A percentile compares a stretch with the other conserved stretches of the same genome.
These are phyloP conservation scores for Neogale vison DNA, from an alignment of 2,113 vertebrate species.

Conservation along the genomic window DNA sequence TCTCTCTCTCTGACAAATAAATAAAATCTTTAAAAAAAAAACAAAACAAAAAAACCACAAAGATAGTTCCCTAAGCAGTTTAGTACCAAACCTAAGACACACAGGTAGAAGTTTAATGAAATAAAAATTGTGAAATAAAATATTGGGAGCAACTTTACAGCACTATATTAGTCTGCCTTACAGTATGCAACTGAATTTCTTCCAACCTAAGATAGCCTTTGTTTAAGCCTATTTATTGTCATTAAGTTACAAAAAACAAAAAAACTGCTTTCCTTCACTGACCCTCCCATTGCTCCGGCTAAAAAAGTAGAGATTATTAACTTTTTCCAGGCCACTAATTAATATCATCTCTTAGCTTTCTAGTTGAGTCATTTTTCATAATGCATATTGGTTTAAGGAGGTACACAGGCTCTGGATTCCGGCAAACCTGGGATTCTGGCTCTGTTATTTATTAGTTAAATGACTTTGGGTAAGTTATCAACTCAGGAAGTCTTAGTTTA, in stretches of 20 bases:
- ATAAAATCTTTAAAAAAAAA: no score
- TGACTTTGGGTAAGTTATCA: background rate
- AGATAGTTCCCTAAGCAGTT: background rate
- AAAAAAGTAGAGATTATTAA: background rate
- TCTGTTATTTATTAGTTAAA: background rate
- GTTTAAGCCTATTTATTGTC: background rate
- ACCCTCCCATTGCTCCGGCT: background rate
- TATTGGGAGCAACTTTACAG: background rate
- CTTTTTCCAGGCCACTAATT: background rate
- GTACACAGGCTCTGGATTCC: background rate
- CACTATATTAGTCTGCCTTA: background rate
- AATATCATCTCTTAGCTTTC: background rate
- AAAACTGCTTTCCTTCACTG: background rate
- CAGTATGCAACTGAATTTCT: background rate
- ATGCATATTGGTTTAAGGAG: background rate
- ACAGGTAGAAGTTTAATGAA: background rate
- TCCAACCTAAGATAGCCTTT: background rate
- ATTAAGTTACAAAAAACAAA: conserved; percentile 25
- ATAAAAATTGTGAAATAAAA: conserved; percentile 18
- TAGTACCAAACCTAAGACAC: background rate
- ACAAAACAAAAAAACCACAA: conserved; percentile 27
- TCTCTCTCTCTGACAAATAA: no score
- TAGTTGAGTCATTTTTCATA: background rate
- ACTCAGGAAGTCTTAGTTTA: background rate
- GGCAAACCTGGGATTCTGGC: background rate